A percentile compares a stretch with the other conserved stretches of the same genome.
phyloP scores from a whole-genome alignment of 2,113 vertebrate species.

The Rattus rattus region DNA sequence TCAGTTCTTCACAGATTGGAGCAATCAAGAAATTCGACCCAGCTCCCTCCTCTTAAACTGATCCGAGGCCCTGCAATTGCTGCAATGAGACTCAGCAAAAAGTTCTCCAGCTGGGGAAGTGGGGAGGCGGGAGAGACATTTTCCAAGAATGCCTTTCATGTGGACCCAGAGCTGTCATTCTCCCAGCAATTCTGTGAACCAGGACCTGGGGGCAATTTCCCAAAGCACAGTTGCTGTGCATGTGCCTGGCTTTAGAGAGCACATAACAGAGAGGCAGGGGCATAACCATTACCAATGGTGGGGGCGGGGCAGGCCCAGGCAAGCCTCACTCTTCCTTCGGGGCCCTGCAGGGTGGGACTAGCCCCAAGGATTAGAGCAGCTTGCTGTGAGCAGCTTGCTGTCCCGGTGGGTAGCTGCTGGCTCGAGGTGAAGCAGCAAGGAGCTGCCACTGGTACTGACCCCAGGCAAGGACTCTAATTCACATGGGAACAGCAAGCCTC shows the following conservation, averaged over 20 bases:
- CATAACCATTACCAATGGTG: neutral
- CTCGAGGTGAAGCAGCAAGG: neutral
- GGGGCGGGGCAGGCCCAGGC: neutral
- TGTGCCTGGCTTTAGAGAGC: neutral
- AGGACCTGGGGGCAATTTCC: slow-evolving; percentile 38
- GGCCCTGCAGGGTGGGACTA: neutral
- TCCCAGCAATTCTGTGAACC: slow-evolving; percentile 39
- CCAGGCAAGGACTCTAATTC: neutral
- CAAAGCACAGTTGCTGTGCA: slow-evolving; percentile 40
- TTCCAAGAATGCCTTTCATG: slow-evolving; percentile 76
- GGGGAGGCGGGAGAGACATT: slow-evolving; percentile 9
- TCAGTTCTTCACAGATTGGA: slow-evolving; percentile 57
- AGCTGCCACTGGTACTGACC: neutral
- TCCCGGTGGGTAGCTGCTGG: neutral
- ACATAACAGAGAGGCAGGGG: neutral
- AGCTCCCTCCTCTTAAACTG: neutral
- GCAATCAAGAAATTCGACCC: slow-evolving; percentile 7
- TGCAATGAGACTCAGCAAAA: slow-evolving; percentile 24
- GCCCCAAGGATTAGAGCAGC: neutral
- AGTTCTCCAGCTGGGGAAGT: slow-evolving; percentile 38
- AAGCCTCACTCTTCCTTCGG: neutral
- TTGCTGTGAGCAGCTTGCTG: neutral
- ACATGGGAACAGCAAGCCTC: rapidly evolving
- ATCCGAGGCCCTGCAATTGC: neutral
- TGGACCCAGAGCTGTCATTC: slow-evolving; percentile 62